Conservation (phyloP, 2,113 vertebrate genomes). For the Lepus americanus region DNA sequence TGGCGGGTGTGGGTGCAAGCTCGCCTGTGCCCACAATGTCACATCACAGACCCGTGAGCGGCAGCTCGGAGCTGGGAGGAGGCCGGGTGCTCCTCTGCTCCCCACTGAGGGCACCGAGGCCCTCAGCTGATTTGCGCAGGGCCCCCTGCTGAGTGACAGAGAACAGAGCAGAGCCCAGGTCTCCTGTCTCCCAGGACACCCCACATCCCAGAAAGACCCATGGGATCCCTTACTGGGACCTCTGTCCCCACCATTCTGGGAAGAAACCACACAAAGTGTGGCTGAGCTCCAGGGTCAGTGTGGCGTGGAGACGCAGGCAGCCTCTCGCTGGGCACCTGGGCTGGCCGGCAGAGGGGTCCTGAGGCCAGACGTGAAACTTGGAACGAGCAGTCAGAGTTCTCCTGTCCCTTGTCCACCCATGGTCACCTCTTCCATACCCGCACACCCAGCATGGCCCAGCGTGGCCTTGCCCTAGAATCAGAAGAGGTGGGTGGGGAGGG, state of each 20-base stretch:
- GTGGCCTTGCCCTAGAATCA: not conserved
- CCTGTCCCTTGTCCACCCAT: not conserved
- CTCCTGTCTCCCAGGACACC: not conserved
- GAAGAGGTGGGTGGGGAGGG: too few species aligned
- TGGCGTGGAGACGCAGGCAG: too few species aligned
- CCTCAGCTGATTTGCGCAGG: not conserved
- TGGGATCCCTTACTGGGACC: too few species aligned
- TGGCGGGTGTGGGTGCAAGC: not conserved
- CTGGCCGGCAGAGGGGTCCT: too few species aligned
- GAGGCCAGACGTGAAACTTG: not conserved
- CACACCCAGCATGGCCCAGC: too few species aligned
- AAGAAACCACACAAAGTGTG: too few species aligned
- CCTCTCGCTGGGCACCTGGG: not conserved
- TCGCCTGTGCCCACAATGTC: not conserved
- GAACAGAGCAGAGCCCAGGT: not conserved
- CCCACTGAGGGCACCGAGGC: not conserved
- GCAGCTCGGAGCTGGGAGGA: not conserved
- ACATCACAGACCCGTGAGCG: not conserved
- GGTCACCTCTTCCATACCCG: not conserved
- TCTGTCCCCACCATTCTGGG: not conserved
- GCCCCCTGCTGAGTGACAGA: not conserved
- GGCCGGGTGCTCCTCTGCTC: not conserved
- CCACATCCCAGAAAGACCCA: not conserved
- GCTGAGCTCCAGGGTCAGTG: not conserved
- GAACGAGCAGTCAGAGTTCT: not conserved